These are phyloP conservation scores for Strix occidentalis DNA, from an alignment of 2,797 vertebrate species.

Conservation along the genomic window DNA sequence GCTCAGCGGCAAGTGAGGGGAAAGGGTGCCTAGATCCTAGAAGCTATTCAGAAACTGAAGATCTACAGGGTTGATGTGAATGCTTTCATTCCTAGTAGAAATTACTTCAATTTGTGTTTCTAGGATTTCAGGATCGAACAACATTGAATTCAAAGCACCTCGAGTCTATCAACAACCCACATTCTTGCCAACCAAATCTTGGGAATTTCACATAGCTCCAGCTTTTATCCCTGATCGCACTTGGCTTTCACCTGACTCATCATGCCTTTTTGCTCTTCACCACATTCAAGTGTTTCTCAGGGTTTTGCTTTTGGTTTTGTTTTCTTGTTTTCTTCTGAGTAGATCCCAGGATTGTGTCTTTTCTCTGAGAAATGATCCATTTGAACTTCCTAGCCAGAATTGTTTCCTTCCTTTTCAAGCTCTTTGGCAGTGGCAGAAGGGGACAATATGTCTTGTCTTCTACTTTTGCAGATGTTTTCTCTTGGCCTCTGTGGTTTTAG, in stretches of 20 bases:
- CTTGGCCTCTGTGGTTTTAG: neutral
- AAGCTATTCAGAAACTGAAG: neutral
- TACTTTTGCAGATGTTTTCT: neutral
- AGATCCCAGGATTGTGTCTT: neutral
- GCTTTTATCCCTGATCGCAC: neutral
- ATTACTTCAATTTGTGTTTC: neutral
- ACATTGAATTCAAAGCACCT: neutral
- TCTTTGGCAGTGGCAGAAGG: neutral
- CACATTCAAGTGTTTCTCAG: neutral
- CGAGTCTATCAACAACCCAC: neutral
- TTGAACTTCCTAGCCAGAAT: neutral
- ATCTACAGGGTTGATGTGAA: neutral
- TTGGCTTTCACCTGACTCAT: neutral
- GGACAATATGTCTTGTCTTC: neutral
- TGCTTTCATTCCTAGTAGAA: neutral
- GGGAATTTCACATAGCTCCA: neutral
- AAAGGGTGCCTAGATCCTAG: neutral
- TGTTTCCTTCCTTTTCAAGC: neutral
- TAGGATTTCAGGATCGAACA: neutral
- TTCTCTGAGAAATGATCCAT: neutral
- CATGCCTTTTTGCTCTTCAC: neutral
- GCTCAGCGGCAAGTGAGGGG: neutral
- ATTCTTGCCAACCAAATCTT: neutral
- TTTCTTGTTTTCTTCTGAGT: neutral
- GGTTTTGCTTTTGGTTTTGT: neutral